A percentile compares a stretch with the other conserved stretches of the same genome.
Evolutionary conservation across 2,113 vertebrate species (phyloP).

Genomic region (Probosciger aterrimus): DNA sequence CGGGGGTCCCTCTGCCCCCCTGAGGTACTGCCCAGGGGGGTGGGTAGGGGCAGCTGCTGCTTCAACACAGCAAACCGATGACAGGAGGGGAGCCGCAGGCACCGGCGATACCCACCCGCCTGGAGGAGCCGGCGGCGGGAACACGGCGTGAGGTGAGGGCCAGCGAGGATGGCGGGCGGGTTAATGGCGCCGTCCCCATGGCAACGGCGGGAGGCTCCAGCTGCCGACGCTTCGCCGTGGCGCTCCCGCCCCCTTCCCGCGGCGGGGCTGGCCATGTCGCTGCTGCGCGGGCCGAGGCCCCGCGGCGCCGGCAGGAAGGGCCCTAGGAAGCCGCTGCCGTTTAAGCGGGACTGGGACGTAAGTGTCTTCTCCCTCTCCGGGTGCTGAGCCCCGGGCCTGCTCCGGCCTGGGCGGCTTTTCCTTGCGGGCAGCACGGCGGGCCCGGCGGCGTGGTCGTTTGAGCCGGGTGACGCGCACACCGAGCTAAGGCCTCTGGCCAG

Average conservation of each 20-base stretch:
- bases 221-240: rapidly evolving
- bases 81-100: rapidly evolving
- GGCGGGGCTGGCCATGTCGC: slow-evolving; percentile 72
- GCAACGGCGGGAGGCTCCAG: not conserved
- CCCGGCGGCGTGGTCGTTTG: not conserved
- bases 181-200: not conserved
- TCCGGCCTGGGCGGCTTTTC: not conserved
- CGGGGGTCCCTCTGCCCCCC: rapidly evolving
- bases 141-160: not conserved
- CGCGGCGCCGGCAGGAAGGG: slow-evolving; percentile 64
- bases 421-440: not conserved
- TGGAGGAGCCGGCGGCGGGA: not conserved
- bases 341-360: slow-evolving; percentile 88
- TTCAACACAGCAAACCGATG: rapidly evolving
- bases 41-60: not conserved
- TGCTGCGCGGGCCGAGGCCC: slow-evolving; percentile 63
- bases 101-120: rapidly evolving
- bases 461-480: not conserved
- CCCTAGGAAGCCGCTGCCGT: slow-evolving; percentile 50
- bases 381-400: not conserved
- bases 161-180: too few relatives aligned
- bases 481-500: not conserved
- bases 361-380: slow-evolving; percentile 25
- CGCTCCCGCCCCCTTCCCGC: not conserved
- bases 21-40: too few relatives aligned